These are phyloP conservation scores for Nipponacmea schrenckii DNA, from an alignment of 2,888 invertebrate species.

Conservation along the genomic window DNA sequence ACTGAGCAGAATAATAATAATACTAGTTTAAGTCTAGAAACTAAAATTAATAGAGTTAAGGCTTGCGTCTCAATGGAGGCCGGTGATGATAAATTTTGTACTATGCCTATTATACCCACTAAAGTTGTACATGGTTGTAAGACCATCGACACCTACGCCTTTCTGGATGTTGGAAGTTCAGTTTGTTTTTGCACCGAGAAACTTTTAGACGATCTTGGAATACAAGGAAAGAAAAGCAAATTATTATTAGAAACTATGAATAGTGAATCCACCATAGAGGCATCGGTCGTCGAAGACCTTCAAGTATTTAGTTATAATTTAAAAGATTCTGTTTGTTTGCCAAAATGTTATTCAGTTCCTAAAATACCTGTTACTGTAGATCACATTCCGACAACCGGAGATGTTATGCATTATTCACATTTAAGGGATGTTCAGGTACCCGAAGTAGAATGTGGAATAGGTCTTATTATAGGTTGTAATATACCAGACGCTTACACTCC, in stretches of 20 bases:
- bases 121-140: constrained; percentile 6
- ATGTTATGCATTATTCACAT: constrained; percentile 15
- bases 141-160: constrained; percentile 18
- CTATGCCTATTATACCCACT: constrained; percentile 24
- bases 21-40: too few species aligned
- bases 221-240: constrained; percentile 8
- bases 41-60: background rate
- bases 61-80: background rate
- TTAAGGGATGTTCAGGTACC: constrained; percentile 11
- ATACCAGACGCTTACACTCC: constrained; percentile 19
- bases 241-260: constrained; percentile 18
- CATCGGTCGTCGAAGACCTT: constrained; percentile 7
- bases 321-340: constrained; percentile 2
- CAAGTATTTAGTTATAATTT: constrained; percentile 1
- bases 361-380: constrained; percentile 13
- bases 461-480: constrained; percentile 17
- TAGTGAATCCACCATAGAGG: background rate
- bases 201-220: background rate
- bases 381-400: constrained; percentile 15
- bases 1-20: too few species aligned
- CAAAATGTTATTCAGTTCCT: constrained; percentile 8
- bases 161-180: constrained; percentile 18
- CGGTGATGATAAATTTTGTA: constrained; percentile 11
- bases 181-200: constrained; percentile 17
- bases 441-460: constrained; percentile 16